These are phyloP conservation scores for Rhabdornis inornatus DNA, from an alignment of 2,113 vertebrate genomes.

Conservation along the genomic window DNA sequence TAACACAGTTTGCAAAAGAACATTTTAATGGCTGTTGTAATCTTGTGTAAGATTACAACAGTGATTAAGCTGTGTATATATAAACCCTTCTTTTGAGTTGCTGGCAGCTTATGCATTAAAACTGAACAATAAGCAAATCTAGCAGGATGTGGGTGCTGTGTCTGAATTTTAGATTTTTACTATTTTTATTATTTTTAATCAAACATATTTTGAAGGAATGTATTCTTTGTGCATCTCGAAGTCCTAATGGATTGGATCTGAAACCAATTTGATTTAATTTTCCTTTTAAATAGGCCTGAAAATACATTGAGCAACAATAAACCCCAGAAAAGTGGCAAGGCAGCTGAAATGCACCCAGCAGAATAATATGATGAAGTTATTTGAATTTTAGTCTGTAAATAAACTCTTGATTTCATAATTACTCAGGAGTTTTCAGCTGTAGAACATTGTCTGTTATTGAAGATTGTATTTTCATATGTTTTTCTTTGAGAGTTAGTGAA, in stretches of 20 bases:
- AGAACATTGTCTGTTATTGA: neutral
- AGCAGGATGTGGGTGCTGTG: neutral
- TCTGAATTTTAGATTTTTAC: neutral
- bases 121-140: neutral
- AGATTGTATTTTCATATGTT: neutral
- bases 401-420: neutral
- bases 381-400: slow-evolving; percentile 15
- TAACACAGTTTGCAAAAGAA: neutral
- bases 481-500: neutral
- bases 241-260: neutral
- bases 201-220: neutral
- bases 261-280: neutral
- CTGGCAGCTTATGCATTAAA: neutral
- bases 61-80: neutral
- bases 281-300: neutral
- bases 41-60: neutral
- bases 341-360: neutral
- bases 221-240: neutral
- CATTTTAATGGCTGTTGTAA: neutral
- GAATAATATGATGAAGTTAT: neutral
- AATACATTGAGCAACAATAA: neutral
- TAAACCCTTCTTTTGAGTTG: neutral
- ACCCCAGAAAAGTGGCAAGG: neutral
- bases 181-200: neutral
- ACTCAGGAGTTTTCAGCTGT: neutral